phyloP scores from a whole-genome alignment of 2,797 vertebrate species.

The Pseudochirops corinnae region DNA sequence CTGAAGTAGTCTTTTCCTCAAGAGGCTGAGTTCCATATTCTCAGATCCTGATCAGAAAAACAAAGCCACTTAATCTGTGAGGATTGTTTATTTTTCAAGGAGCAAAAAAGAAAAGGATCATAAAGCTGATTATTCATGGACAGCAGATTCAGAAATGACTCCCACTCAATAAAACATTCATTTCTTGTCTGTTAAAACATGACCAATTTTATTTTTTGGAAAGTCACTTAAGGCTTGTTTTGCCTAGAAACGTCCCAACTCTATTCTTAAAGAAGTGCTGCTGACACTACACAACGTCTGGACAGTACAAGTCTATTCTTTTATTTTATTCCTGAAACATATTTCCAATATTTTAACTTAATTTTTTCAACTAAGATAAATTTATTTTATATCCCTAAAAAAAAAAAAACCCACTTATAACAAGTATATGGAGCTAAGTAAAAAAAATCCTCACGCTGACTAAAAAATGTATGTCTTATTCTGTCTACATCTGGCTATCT shows the following conservation, averaged over 20 bases:
- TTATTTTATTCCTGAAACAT: neutral
- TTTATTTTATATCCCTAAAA: neutral
- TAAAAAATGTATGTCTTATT: neutral
- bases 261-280: neutral
- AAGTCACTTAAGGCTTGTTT: neutral
- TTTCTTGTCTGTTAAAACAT: neutral
- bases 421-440: neutral
- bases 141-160: neutral
- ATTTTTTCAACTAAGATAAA: neutral
- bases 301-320: neutral
- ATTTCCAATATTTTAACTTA: neutral
- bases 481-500: neutral
- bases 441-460: neutral
- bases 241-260: neutral
- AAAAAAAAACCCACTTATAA: neutral
- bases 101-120: neutral
- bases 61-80: neutral
- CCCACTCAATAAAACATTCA: neutral
- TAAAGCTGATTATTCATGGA: neutral
- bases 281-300: neutral
- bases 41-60: neutral
- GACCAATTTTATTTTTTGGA: neutral
- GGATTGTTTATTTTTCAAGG: neutral
- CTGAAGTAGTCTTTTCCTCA: neutral
- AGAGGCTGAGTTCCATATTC: neutral